These are phyloP conservation scores for Mythimna lalbum DNA, from an alignment of 2,888 invertebrate genomes.

Conservation along the genomic window DNA sequence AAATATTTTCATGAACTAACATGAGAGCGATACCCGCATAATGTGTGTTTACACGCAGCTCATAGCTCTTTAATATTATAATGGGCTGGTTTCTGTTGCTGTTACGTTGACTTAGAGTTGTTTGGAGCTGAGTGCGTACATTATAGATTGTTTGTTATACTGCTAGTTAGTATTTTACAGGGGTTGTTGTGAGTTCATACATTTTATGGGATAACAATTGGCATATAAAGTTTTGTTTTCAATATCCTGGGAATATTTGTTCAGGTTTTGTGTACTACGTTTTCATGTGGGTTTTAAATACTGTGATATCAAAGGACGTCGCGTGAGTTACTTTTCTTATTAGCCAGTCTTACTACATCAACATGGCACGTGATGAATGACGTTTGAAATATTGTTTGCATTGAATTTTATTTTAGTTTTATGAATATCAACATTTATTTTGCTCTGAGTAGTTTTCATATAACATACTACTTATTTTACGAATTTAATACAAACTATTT, in stretches of 20 bases:
- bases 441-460: too few species aligned
- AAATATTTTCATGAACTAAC: slow-evolving; percentile 3
- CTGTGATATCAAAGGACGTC: too few species aligned
- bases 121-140: not conserved
- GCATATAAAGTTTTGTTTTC: not conserved
- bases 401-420: too few species aligned
- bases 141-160: slow-evolving; percentile 7
- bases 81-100: slow-evolving; percentile 19
- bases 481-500: too few species aligned
- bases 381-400: too few species aligned
- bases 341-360: too few species aligned
- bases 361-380: too few species aligned
- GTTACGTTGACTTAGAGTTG: slow-evolving; percentile 1
- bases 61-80: slow-evolving; percentile 12
- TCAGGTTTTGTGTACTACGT: not conserved
- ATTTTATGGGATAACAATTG: not conserved
- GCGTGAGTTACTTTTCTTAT: too few species aligned
- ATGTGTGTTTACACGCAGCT: slow-evolving; percentile 46
- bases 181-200: not conserved
- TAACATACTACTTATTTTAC: too few species aligned
- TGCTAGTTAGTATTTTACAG: not conserved
- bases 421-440: too few species aligned
- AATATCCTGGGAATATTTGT: not conserved
- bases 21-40: slow-evolving; percentile 24
- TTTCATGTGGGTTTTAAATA: too few species aligned